phyloP scores from a whole-genome alignment of 2,113 vertebrate genomes.

The Peucedramus taeniatus region DNA sequence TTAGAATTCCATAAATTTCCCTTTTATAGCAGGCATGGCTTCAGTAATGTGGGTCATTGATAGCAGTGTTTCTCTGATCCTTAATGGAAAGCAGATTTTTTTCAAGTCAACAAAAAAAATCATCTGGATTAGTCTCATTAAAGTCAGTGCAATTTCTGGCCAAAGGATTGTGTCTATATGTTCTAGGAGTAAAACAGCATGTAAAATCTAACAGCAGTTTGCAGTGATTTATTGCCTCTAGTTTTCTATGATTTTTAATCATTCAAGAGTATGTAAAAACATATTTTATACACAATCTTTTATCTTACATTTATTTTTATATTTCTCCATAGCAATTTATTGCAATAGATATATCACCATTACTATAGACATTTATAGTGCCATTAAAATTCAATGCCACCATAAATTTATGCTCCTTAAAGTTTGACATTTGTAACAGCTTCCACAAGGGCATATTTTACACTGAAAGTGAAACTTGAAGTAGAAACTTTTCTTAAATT shows the following conservation, averaged over 20 bases:
- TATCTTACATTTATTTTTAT: slow-evolving; percentile 82
- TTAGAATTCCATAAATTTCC: not conserved
- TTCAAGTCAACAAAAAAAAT: slow-evolving; percentile 53
- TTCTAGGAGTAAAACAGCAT: slow-evolving; percentile 10
- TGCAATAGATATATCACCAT: slow-evolving; percentile 76
- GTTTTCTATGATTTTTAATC: slow-evolving; percentile 77
- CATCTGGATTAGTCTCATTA: slow-evolving; percentile 44
- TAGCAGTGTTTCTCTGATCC: not conserved
- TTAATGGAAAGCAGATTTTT: slow-evolving; percentile 46
- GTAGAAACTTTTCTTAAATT: slow-evolving; percentile 75
- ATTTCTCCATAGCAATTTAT: slow-evolving; percentile 79
- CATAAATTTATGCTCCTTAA: slow-evolving; percentile 78
- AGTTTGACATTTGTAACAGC: slow-evolving; percentile 81
- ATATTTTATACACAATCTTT: slow-evolving; percentile 82
- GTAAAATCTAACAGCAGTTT: slow-evolving; percentile 2
- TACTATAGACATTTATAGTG: slow-evolving; percentile 79
- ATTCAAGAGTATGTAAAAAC: slow-evolving; percentile 80
- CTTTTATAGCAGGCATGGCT: not conserved
- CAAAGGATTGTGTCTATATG: not conserved
- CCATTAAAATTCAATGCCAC: slow-evolving; percentile 80
- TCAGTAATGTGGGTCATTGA: not conserved
- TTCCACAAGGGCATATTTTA: slow-evolving; percentile 82
- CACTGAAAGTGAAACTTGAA: slow-evolving; percentile 78
- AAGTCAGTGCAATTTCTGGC: slow-evolving; percentile 20
- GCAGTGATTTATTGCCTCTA: slow-evolving; percentile 65